A percentile compares a stretch with the other conserved stretches of the same genome.
phyloP scores from a whole-genome alignment of 2,797 vertebrate genomes.

The Netta rufina region DNA sequence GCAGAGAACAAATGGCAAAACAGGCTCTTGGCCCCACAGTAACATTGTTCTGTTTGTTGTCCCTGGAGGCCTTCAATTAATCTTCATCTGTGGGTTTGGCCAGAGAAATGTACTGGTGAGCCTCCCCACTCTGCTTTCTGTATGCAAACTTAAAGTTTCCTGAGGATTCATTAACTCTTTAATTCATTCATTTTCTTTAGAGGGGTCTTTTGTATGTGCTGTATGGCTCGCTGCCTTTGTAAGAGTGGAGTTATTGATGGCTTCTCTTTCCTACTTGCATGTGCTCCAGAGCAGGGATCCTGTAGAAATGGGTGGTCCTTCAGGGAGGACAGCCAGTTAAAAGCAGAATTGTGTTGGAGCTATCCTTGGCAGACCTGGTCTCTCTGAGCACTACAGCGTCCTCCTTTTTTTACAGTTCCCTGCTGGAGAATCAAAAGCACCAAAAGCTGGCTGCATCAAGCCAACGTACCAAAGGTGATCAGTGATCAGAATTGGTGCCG shows the following conservation, averaged over 20 bases:
- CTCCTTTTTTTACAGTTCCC: neutral
- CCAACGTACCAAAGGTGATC: neutral
- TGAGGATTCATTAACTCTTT: conserved; percentile 38
- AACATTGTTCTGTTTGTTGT: conserved; percentile 38
- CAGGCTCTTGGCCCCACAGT: neutral
- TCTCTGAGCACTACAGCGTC: neutral
- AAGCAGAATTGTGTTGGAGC: neutral
- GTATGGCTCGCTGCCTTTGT: neutral
- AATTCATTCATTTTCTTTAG: neutral
- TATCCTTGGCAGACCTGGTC: neutral
- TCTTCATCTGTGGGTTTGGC: conserved; percentile 46
- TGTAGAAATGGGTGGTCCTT: neutral
- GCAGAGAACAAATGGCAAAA: conserved; percentile 2
- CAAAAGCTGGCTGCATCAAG: neutral
- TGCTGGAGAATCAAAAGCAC: neutral
- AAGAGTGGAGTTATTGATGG: neutral
- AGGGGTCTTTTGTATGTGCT: neutral
- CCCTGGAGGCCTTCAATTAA: conserved; percentile 16
- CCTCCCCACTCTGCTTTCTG: conserved; percentile 17
- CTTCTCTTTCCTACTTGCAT: neutral
- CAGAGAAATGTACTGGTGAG: neutral
- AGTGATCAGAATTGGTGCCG: neutral
- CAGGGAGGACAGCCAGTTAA: neutral
- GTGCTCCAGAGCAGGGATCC: neutral
- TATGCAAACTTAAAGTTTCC: conserved; percentile 1